Evolutionary conservation across 1,140 invertebrate genomes (phyloP).

Genomic region (Amyelois transitella): DNA sequence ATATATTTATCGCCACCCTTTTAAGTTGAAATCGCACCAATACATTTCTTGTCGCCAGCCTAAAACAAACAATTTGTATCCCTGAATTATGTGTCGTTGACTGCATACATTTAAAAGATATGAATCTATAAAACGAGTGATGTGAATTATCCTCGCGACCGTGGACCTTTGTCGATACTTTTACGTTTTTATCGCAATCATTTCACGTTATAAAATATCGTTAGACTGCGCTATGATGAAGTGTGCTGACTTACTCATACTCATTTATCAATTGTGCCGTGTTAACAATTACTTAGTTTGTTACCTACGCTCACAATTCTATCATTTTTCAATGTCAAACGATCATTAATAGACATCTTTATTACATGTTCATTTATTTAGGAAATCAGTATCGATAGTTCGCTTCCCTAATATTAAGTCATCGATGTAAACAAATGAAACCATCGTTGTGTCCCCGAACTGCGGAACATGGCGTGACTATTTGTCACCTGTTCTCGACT

Average conservation of each 20-base stretch:
- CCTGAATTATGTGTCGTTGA: conserved; percentile 72
- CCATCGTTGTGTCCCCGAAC: conserved; percentile 62
- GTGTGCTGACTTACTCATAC: not conserved
- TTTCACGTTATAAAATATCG: conserved; percentile 8
- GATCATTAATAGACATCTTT: not conserved
- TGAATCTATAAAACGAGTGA: conserved; percentile 62
- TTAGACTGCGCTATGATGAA: not conserved
- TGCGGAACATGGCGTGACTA: conserved; percentile 62
- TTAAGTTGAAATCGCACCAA: conserved; percentile 43
- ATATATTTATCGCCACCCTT: conserved; percentile 65
- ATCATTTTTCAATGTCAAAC: conserved; percentile 4
- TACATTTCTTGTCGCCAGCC: conserved; percentile 63
- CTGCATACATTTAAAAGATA: conserved; percentile 72
- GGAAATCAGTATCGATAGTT: conserved; percentile 21
- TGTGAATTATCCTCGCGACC: conserved; percentile 20
- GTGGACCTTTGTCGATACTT: conserved; percentile 35
- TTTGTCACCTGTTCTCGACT: conserved; percentile 70
- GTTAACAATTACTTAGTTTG: conserved; percentile 6
- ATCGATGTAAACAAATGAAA: conserved; percentile 61
- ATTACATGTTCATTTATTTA: not conserved
- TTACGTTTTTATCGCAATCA: conserved; percentile 2
- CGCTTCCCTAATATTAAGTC: conserved; percentile 59
- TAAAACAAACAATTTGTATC: conserved; percentile 74
- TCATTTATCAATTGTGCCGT: conserved; percentile 5
- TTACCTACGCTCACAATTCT: not conserved